phyloP scores from a whole-genome alignment of 1,140 invertebrate genomes.

The Acarapis woodi region DNA sequence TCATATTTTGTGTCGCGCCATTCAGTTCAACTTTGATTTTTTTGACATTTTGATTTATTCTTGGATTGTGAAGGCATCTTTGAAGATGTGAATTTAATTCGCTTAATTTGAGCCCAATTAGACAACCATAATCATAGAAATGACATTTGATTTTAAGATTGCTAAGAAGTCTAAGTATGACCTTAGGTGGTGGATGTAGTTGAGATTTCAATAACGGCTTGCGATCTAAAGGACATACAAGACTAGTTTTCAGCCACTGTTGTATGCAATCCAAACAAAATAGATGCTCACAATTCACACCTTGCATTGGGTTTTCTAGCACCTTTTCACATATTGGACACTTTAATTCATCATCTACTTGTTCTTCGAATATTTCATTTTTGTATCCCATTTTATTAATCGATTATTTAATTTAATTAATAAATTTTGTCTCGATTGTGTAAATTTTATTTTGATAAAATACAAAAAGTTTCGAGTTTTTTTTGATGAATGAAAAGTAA shows the following conservation, averaged over 20 bases:
- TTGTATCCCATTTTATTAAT: conserved; percentile 7
- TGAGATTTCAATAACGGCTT: not conserved
- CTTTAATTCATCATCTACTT: not conserved
- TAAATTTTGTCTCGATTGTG: too few relatives aligned
- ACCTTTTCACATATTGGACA: conserved; percentile 4
- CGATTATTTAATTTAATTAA: too few relatives aligned
- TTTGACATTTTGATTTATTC: not conserved
- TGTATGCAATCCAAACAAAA: not conserved
- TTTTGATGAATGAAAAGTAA: too few relatives aligned
- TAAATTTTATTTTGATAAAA: too few relatives aligned
- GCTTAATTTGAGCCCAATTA: not conserved
- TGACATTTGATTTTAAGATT: conserved; percentile 1
- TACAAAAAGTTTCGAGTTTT: too few relatives aligned
- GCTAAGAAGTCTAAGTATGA: not conserved
- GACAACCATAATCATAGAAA: not conserved
- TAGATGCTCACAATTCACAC: not conserved
- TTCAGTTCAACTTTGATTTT: not conserved
- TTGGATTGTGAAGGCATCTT: not conserved
- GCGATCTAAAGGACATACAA: conserved; percentile 1
- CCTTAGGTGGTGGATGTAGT: not conserved
- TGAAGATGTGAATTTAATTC: not conserved
- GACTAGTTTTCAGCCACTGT: not conserved
- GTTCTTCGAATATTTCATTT: not conserved
- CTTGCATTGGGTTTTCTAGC: not conserved
- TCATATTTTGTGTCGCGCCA: not conserved